These are phyloP conservation scores for Nineta flava DNA, from an alignment of 2,888 invertebrate genomes.

Conservation along the genomic window DNA sequence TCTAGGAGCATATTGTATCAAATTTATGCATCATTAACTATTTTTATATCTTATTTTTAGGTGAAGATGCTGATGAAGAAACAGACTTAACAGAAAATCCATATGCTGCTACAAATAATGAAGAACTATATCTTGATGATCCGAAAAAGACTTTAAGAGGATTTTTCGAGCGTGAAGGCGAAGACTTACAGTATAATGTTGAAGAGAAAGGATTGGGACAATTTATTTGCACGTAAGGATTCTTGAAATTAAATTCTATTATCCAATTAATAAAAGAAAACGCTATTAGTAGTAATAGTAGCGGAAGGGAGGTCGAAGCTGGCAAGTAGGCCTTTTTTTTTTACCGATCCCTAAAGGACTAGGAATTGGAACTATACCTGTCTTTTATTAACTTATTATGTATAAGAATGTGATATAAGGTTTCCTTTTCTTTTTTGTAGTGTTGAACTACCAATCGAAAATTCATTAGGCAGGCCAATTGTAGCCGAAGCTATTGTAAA, in stretches of 20 bases:
- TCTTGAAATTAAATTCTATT: neutral
- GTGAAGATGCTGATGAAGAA: slow-evolving; percentile 78
- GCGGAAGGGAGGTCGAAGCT: no score
- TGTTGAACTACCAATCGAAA: slow-evolving; percentile 66
- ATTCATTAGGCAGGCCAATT: slow-evolving; percentile 55
- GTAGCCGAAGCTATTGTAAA: slow-evolving; percentile 73
- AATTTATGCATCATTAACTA: neutral
- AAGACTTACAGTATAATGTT: slow-evolving; percentile 71
- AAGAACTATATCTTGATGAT: slow-evolving; percentile 81
- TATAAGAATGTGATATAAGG: no score
- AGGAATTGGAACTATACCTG: no score
- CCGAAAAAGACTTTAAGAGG: slow-evolving; percentile 89
- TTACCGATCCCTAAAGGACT: no score
- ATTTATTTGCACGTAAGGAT: slow-evolving; percentile 57
- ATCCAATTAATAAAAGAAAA: neutral
- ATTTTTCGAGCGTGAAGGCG: slow-evolving; percentile 87
- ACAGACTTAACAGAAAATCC: slow-evolving; percentile 70
- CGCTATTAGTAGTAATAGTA: no score
- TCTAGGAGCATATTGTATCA: neutral
- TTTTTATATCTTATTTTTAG: slow-evolving; percentile 22
- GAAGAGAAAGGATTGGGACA: slow-evolving; percentile 75
- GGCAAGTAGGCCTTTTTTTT: no score
- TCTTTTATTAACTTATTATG: no score
- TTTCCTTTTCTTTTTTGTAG: slow-evolving; percentile 29
- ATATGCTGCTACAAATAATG: slow-evolving; percentile 64